phyloP scores from a whole-genome alignment of 2,113 vertebrate genomes.

The Epinephelus cyanopodus region DNA sequence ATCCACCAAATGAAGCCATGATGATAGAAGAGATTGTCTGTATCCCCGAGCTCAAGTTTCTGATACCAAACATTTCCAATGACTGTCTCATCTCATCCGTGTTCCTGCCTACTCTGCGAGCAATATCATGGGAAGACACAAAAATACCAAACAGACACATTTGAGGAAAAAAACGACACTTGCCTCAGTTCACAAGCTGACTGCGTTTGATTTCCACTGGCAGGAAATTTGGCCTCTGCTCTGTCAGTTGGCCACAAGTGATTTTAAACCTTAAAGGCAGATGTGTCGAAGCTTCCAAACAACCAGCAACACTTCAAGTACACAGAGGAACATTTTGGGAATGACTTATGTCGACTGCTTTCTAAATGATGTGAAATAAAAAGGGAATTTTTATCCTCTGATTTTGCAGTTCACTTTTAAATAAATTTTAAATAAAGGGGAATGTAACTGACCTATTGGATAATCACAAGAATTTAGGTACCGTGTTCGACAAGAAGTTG shows the following conservation, averaged over 20 bases:
- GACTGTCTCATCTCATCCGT: neutral
- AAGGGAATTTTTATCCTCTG: neutral
- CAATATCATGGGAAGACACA: neutral
- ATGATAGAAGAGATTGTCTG: neutral
- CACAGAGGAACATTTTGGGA: neutral
- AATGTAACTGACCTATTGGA: no score
- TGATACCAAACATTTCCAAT: neutral
- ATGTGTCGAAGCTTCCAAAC: neutral
- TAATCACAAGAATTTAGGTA: no score
- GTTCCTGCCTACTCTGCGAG: neutral
- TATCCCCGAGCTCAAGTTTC: neutral
- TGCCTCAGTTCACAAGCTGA: neutral
- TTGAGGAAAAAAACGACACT: neutral
- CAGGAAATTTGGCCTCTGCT: constrained; percentile 8
- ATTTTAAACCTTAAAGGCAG: neutral
- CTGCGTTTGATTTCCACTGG: neutral
- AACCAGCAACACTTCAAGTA: neutral
- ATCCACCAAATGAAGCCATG: neutral
- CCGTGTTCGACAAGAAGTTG: no score
- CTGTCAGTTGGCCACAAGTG: neutral
- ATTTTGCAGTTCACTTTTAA: no score
- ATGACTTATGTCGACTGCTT: neutral
- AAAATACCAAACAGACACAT: neutral
- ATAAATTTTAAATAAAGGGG: no score
- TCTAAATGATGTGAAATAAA: neutral